These are phyloP conservation scores for Eucidaris tribuloides DNA, from an alignment of 35 echinoderm and acorn worm genomes.

Conservation along the genomic window DNA sequence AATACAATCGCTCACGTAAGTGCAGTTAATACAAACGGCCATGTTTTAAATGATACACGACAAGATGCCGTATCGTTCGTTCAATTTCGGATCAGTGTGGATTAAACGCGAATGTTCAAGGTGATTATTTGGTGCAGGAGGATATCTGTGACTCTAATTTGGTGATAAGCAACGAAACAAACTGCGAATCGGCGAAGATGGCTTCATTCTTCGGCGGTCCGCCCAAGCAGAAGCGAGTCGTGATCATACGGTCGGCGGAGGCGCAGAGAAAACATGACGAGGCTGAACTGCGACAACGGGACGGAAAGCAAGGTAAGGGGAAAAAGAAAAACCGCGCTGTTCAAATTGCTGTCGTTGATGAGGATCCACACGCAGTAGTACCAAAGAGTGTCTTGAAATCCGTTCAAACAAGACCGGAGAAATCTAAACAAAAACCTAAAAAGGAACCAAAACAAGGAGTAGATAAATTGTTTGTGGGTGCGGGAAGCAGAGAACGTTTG, in stretches of 20 bases:
- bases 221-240: background rate
- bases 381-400: conserved; percentile 13
- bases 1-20: background rate
- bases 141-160: background rate
- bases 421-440: background rate
- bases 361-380: conserved; percentile 6
- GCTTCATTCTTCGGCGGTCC: background rate
- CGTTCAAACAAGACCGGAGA: background rate
- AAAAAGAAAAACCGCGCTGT: background rate
- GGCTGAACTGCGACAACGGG: background rate
- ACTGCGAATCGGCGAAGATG: background rate
- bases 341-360: conserved; percentile 3
- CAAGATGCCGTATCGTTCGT: background rate
- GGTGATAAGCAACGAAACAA: background rate
- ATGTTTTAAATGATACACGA: background rate
- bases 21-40: conserved; percentile 6
- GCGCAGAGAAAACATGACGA: conserved; percentile 19
- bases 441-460: background rate
- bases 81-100: background rate
- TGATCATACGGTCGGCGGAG: conserved; percentile 2
- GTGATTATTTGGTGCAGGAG: background rate
- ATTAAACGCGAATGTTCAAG: background rate
- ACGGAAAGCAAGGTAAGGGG: conserved; percentile 1
- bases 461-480: background rate
- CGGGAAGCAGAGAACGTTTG: no score